Base-by-base conservation (phyloP, 2,888 invertebrate species). In the Mechanitis messenoides region DNA sequence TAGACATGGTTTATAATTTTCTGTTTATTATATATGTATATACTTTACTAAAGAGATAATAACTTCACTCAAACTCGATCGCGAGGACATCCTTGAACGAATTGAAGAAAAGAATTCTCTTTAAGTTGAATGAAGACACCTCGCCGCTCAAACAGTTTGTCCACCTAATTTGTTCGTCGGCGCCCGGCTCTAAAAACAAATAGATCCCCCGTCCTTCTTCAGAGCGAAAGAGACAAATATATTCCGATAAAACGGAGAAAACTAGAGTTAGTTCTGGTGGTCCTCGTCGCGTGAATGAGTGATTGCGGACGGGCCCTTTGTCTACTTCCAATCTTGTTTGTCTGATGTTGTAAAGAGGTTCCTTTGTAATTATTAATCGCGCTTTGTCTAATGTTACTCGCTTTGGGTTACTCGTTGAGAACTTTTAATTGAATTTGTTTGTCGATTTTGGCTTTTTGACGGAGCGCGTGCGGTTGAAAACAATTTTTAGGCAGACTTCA, bases 131-230 rank as follows among this genome's bases (percentile, higher is more conserved):
- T 85, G 86, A 82, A 86, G 88, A 87, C 88, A 87, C 87, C 85
- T 87, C 85, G 83, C 81, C 83, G 84, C 82, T 86, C 84, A 84
- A 85, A 86, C 87, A 88, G 90, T 89, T 88, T 89, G 90, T 87
- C 88, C 86, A 87, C 87, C 89, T 88, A 89, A 89, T 90, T 90
- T 90, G 88, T 87, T 87, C 90, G 84, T 77, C 84, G 84, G 79
- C 84, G 83, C 83, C 85, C 86, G 81, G 80, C 87, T 87, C 87
- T 84, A 86, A 88, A 88, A 90, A 90, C 87, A 90, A 89, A 89
- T 88, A 88, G 85, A 81, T 79, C 76, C 77, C 80, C 81, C 81
- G 80, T 81, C 79, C 84, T 78, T 81, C 79, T 78, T 76, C 78
- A 74, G 75, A 74, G 74, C 72, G 84, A 85, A 78, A 83, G 79